Evolutionary conservation across 35 echinoderm and acorn worm species (phyloP).

Genomic region (Acanthaster planci): DNA sequence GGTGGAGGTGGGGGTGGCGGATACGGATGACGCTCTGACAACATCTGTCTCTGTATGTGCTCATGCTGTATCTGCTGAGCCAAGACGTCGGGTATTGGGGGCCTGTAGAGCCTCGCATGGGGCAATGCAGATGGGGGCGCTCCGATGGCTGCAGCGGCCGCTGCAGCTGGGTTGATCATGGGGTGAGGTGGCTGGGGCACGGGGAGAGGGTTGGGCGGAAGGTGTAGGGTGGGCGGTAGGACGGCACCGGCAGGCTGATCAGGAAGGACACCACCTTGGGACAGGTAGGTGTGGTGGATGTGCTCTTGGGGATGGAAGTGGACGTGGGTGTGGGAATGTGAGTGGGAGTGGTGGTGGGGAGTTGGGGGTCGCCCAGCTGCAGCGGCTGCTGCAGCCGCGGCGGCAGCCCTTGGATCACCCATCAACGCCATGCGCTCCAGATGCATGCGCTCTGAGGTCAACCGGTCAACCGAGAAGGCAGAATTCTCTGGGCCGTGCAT

Average conservation of each 20-base stretch:
- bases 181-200: slow-evolving; percentile 36
- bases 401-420: slow-evolving; percentile 47
- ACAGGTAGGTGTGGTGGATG: slow-evolving; percentile 86
- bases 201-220: slow-evolving; percentile 36
- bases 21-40: slow-evolving; percentile 26
- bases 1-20: neutral
- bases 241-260: neutral
- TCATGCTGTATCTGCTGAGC: slow-evolving; percentile 40
- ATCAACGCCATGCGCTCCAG: slow-evolving; percentile 77
- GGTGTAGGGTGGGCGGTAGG: slow-evolving; percentile 25
- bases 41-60: slow-evolving; percentile 43
- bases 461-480: slow-evolving; percentile 63
- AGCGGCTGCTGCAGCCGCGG: neutral
- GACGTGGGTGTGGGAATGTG: slow-evolving; percentile 96
- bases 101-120: slow-evolving; percentile 36
- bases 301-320: slow-evolving; percentile 96
- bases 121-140: slow-evolving; percentile 26
- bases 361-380: slow-evolving; percentile 37
- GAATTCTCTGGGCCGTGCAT: slow-evolving; percentile 16
- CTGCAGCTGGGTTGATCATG: neutral
- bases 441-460: slow-evolving; percentile 81
- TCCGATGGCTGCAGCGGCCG: neutral
- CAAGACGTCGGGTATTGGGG: slow-evolving; percentile 27
- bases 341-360: slow-evolving; percentile 94
- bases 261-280: slow-evolving; percentile 16